phyloP scores from a whole-genome alignment of 2,888 invertebrate species.

The Platypus cylindrus region DNA sequence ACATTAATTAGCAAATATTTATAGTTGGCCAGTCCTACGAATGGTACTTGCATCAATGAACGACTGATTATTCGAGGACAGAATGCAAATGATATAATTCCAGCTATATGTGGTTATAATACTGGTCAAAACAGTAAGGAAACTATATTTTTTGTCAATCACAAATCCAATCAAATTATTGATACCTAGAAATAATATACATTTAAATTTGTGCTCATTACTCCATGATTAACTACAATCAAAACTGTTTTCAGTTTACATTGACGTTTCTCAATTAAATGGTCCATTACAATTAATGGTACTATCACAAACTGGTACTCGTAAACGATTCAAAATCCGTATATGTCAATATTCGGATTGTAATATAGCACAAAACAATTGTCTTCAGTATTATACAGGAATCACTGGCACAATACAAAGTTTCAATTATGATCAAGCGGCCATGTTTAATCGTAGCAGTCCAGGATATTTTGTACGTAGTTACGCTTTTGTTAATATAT shows the following conservation, averaged over 20 bases:
- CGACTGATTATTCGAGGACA: constrained; percentile 59
- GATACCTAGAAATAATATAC: too few relatives aligned
- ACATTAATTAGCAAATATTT: too few relatives aligned
- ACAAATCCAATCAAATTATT: too few relatives aligned
- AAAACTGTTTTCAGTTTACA: constrained; percentile 53
- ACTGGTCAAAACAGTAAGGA: constrained; percentile 65
- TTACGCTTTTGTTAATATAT: background rate
- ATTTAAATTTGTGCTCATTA: too few relatives aligned
- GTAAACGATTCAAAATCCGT: constrained; percentile 51
- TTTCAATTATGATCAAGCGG: constrained; percentile 55
- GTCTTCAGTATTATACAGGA: constrained; percentile 51
- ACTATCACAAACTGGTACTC: constrained; percentile 42
- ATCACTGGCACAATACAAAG: constrained; percentile 49
- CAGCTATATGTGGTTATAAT: constrained; percentile 62
- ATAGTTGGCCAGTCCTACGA: constrained; percentile 53
- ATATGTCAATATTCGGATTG: constrained; percentile 40
- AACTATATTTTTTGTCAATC: too few relatives aligned
- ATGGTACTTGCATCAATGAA: constrained; percentile 56
- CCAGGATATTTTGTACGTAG: constrained; percentile 49
- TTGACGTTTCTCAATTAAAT: constrained; percentile 50
- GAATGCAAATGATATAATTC: constrained; percentile 53
- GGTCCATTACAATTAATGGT: constrained; percentile 56
- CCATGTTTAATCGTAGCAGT: constrained; percentile 40
- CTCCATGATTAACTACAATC: too few relatives aligned
- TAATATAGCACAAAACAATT: constrained; percentile 37